Evolutionary conservation across 2,888 invertebrate species (phyloP).

Genomic region (Drosophila neonasuta): DNA sequence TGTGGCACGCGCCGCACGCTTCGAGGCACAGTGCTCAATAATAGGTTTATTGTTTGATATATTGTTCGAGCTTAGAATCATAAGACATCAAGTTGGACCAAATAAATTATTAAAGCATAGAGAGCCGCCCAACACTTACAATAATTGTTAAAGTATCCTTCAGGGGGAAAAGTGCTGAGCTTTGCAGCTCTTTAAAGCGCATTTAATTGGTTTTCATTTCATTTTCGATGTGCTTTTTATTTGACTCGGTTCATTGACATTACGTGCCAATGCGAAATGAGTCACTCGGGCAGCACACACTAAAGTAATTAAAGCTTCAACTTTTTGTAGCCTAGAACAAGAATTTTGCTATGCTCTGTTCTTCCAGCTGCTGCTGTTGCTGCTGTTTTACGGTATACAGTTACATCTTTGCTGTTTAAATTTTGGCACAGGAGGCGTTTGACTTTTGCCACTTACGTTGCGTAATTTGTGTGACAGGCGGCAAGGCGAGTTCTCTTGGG

Average conservation of each 20-base stretch:
- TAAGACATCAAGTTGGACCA: constrained; percentile 30
- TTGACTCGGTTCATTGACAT: constrained; percentile 49
- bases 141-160: constrained; percentile 55
- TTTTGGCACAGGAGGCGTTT: constrained; percentile 22
- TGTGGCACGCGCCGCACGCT: constrained; percentile 50
- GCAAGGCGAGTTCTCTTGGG: constrained; percentile 21
- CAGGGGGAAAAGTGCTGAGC: constrained; percentile 24
- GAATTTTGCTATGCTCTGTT: neutral
- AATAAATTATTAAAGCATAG: constrained; percentile 53
- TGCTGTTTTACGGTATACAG: neutral
- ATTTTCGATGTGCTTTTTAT: constrained; percentile 35
- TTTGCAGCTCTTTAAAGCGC: constrained; percentile 57
- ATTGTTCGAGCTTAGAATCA: constrained; percentile 52
- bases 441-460: constrained; percentile 49
- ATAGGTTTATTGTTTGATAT: constrained; percentile 75
- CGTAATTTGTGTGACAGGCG: constrained; percentile 49
- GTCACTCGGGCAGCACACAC: constrained; percentile 29
- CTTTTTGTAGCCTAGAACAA: constrained; percentile 13
- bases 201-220: constrained; percentile 63
- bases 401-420: constrained; percentile 33
- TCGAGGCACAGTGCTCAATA: constrained; percentile 21
- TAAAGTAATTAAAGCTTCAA: constrained; percentile 18
- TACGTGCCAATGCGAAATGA: constrained; percentile 59
- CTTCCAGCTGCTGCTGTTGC: neutral
- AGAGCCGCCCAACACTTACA: constrained; percentile 22